Evolutionary conservation across 1,140 invertebrate species (phyloP).

Genomic region (Helicoverpa armigera): DNA sequence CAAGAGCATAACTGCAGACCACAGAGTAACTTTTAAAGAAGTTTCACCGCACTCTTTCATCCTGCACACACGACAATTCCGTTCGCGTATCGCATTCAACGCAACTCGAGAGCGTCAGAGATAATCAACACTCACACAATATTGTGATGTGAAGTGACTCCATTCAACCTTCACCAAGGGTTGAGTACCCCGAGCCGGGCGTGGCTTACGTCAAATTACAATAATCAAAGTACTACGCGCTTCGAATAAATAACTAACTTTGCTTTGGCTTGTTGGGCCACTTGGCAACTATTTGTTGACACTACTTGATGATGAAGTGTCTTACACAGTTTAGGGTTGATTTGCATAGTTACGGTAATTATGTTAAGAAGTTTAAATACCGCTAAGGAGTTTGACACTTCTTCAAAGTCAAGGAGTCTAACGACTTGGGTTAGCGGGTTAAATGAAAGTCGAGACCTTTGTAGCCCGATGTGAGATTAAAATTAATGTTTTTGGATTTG

Average conservation of each 20-base stretch:
- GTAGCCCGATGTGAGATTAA: too few species aligned
- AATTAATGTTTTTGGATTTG: too few species aligned
- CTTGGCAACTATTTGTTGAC: slow-evolving; percentile 45
- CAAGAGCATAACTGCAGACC: not conserved
- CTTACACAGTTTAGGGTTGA: slow-evolving; percentile 20
- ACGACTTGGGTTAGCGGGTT: not conserved
- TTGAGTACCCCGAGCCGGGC: slow-evolving; percentile 15
- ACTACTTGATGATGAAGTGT: slow-evolving; percentile 41
- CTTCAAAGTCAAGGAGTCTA: not conserved
- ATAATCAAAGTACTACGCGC: slow-evolving; percentile 41
- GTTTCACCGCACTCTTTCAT: not conserved
- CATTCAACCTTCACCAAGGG: slow-evolving; percentile 40
- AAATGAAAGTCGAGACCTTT: not conserved
- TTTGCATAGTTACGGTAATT: slow-evolving; percentile 38
- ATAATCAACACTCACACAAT: slow-evolving; percentile 40
- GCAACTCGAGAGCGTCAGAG: slow-evolving; percentile 27
- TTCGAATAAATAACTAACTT: slow-evolving; percentile 47
- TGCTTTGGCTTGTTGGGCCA: slow-evolving; percentile 1
- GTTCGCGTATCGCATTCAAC: slow-evolving; percentile 30
- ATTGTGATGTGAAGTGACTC: slow-evolving; percentile 39
- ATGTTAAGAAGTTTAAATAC: slow-evolving; percentile 37
- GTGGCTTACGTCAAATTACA: slow-evolving; percentile 46
- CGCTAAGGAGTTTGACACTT: slow-evolving; percentile 9
- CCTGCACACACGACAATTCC: slow-evolving; percentile 2
- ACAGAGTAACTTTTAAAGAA: slow-evolving; percentile 2